Conservation (phyloP, 2,113 vertebrate genomes). For the Anser brachyrhynchus region DNA sequence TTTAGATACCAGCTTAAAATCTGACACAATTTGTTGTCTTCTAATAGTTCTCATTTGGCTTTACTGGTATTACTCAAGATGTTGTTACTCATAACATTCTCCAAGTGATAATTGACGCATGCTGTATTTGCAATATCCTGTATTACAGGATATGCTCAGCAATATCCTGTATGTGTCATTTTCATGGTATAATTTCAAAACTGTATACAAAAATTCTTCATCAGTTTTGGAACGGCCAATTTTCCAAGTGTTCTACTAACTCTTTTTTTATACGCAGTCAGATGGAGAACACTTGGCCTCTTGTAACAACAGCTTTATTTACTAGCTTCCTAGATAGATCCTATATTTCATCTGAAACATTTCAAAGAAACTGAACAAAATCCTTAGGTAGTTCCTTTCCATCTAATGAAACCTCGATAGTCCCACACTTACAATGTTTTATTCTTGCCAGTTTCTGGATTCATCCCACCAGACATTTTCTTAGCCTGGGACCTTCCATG, state of each 20-base stretch:
- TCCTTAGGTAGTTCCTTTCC: neutral
- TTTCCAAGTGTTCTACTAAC: neutral
- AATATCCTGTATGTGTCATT: neutral
- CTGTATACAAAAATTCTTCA: neutral
- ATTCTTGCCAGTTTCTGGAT: neutral
- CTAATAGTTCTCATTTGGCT: neutral
- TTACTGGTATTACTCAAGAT: neutral
- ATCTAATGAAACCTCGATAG: neutral
- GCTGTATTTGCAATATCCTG: neutral
- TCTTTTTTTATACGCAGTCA: neutral
- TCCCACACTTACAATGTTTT: neutral
- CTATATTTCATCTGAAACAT: neutral
- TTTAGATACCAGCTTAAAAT: neutral
- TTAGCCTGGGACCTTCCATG: neutral
- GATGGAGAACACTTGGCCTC: neutral
- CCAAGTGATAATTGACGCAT: neutral
- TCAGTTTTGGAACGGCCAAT: neutral
- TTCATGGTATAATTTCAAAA: neutral
- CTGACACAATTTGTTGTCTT: neutral
- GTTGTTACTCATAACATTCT: neutral
- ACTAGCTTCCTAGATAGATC: neutral
- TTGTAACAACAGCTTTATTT: neutral
- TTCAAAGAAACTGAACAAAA: neutral
- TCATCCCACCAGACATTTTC: neutral
- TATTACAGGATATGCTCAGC: neutral